phyloP scores from a whole-genome alignment of 2,797 vertebrate species.

The Muscicapa striata region DNA sequence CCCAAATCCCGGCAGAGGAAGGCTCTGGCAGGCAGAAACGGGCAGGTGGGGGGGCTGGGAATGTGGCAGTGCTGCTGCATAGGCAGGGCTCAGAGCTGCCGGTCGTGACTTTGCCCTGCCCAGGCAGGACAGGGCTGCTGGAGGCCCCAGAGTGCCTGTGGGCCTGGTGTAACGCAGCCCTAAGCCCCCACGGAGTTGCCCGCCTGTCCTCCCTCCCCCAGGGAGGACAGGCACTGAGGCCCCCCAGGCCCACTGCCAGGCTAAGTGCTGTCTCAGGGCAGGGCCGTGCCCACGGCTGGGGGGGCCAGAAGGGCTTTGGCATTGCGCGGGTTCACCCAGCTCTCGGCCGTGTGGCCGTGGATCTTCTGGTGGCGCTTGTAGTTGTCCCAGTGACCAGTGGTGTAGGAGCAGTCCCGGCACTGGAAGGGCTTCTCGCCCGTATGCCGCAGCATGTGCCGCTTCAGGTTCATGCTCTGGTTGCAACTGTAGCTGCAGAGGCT shows the following conservation, averaged over 20 bases:
- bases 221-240: neutral
- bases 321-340: constrained; percentile 80
- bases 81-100: fast-evolving
- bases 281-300: constrained; percentile 34
- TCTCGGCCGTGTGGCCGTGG: constrained; percentile 85
- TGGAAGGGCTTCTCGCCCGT: constrained; percentile 93
- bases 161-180: neutral
- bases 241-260: neutral
- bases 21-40: neutral
- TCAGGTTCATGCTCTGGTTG: constrained; percentile 99
- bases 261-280: constrained; percentile 63
- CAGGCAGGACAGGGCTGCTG: neutral
- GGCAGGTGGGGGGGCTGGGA: neutral
- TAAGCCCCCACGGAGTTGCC: neutral
- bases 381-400: constrained; percentile 98
- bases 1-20: neutral
- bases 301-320: constrained; percentile 62
- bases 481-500: constrained; percentile 92
- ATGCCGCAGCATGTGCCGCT: constrained; percentile 95
- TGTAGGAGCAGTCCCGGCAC: constrained; percentile 89
- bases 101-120: neutral
- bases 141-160: fast-evolving
- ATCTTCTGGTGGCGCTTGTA: constrained; percentile 99
- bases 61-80: neutral
- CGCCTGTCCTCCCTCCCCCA: neutral